phyloP scores from a whole-genome alignment of 2,113 vertebrate genomes.

The Megaptera novaeangliae region DNA sequence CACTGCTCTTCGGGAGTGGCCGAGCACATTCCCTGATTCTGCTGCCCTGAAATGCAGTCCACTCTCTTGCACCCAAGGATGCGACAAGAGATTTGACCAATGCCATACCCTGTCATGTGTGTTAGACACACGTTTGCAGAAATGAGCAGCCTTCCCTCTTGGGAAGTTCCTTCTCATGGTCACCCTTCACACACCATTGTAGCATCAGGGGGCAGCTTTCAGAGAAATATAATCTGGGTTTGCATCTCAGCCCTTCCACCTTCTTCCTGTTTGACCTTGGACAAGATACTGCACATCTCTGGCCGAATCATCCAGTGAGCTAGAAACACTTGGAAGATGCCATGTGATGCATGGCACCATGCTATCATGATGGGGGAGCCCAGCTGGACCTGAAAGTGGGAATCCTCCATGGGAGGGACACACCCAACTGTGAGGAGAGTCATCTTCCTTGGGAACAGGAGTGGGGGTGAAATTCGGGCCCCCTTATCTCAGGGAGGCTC shows the following conservation, averaged over 20 bases:
- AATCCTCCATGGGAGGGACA: not conserved
- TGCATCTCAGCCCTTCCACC: not conserved
- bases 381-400: not conserved
- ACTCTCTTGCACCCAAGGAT: not conserved
- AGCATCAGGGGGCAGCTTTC: not conserved
- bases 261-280: not conserved
- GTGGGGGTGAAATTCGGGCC: not conserved
- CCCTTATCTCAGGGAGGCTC: not conserved
- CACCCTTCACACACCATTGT: not conserved
- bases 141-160: not conserved
- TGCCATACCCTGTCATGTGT: not conserved
- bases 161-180: not conserved
- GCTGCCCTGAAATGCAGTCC: not conserved
- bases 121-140: not conserved
- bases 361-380: not conserved
- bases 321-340: not conserved
- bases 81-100: not conserved
- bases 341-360: not conserved
- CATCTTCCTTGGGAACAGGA: not conserved
- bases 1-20: not conserved
- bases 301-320: not conserved
- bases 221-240: not conserved
- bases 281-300: not conserved
- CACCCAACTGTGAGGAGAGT: not conserved
- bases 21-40: not conserved